phyloP scores from a whole-genome alignment of 2,888 invertebrate species.

The Phalangium opilio region DNA sequence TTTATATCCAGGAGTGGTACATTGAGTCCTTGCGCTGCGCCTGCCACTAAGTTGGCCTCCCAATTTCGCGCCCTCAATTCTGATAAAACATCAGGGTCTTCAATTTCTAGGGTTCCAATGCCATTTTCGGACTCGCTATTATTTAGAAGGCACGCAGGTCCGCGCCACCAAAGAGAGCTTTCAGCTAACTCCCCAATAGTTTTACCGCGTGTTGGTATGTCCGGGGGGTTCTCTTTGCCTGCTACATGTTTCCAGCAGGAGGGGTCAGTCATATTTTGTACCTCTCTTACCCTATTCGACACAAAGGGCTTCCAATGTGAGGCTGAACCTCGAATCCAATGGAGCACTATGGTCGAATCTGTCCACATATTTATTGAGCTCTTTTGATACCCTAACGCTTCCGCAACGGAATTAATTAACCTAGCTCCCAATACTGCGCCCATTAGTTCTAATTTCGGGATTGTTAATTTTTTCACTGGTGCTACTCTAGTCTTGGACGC shows the following conservation, averaged over 20 bases:
- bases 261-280: neutral
- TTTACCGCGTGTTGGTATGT: neutral
- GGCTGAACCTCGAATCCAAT: neutral
- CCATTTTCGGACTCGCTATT: too few relatives aligned
- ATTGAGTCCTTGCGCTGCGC: too few relatives aligned
- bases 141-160: too few relatives aligned
- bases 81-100: too few relatives aligned
- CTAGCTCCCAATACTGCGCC: neutral
- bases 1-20: too few relatives aligned
- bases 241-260: neutral
- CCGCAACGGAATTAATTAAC: neutral
- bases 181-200: too few relatives aligned
- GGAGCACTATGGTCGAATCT: neutral
- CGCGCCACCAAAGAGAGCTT: too few relatives aligned
- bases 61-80: too few relatives aligned
- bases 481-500: conserved; percentile 4
- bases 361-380: too few relatives aligned
- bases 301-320: conserved; percentile 2
- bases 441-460: conserved; percentile 2
- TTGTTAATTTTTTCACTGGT: conserved; percentile 1
- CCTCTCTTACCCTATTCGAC: neutral
- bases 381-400: neutral
- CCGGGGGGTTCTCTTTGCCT: neutral
- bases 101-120: too few relatives aligned
- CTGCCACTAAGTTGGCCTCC: too few relatives aligned